Evolutionary conservation across 2,888 invertebrate genomes (phyloP).

Genomic region (Tromatobia lineatoria): DNA sequence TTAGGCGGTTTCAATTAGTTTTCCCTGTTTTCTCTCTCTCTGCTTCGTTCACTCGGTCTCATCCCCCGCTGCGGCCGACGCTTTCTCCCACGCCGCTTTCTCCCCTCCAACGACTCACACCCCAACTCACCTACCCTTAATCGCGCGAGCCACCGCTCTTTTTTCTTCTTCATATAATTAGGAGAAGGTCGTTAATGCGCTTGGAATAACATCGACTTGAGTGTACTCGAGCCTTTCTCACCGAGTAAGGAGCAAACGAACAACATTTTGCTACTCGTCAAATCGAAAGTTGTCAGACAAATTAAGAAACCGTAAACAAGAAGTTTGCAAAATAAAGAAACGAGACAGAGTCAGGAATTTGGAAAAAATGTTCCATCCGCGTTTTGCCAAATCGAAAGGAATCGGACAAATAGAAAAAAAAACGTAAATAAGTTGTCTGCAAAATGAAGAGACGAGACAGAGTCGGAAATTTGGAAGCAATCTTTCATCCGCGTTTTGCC

Average conservation of each 20-base stretch:
- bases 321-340: not conserved
- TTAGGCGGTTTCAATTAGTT: slow-evolving; percentile 85
- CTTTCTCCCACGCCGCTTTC: slow-evolving; percentile 42
- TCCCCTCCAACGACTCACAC: slow-evolving; percentile 30
- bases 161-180: slow-evolving; percentile 80
- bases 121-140: slow-evolving; percentile 77
- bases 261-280: not conserved
- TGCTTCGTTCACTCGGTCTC: slow-evolving; percentile 52
- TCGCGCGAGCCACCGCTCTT: slow-evolving; percentile 79
- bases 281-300: not conserved
- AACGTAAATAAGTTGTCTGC: too few relatives aligned
- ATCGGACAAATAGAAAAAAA: too few relatives aligned
- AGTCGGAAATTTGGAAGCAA: too few relatives aligned
- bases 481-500: too few relatives aligned
- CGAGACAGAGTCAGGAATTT: not conserved
- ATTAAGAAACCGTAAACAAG: not conserved
- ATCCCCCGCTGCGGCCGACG: slow-evolving; percentile 27
- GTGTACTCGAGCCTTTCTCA: slow-evolving; percentile 35
- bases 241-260: slow-evolving; percentile 8
- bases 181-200: slow-evolving; percentile 84
- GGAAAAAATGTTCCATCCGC: too few relatives aligned
- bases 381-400: too few relatives aligned
- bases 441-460: too few relatives aligned
- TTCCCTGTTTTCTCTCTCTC: slow-evolving; percentile 80
- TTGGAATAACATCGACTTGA: slow-evolving; percentile 72